These are phyloP conservation scores for Acleris holmiana DNA, from an alignment of 2,888 invertebrate genomes.

Conservation along the genomic window DNA sequence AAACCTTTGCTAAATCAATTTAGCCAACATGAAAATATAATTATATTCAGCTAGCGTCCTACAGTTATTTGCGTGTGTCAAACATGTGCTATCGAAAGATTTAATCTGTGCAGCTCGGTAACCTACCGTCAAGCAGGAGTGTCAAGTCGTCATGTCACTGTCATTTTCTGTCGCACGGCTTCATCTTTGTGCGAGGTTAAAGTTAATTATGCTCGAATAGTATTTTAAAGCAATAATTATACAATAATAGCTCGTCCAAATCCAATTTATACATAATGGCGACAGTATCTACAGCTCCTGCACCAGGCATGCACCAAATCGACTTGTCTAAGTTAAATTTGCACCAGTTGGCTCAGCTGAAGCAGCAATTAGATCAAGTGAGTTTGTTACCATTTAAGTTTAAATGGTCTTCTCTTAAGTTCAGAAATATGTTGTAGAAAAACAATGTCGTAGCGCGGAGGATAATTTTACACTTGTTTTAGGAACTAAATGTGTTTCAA, in stretches of 20 bases:
- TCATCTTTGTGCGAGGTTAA: slow-evolving; percentile 34
- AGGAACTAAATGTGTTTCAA: slow-evolving; percentile 95
- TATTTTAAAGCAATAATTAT: slow-evolving; percentile 14
- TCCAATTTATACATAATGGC: slow-evolving; percentile 76
- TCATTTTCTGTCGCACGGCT: slow-evolving; percentile 25
- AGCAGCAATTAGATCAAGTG: slow-evolving; percentile 94
- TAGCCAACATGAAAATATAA: too few species aligned
- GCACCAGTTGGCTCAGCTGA: slow-evolving; percentile 92
- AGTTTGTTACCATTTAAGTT: slow-evolving; percentile 34
- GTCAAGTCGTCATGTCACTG: neutral
- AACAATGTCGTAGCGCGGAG: neutral
- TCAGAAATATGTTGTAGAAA: neutral
- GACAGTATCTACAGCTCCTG: slow-evolving; percentile 85
- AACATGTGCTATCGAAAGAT: neutral
- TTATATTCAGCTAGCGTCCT: too few species aligned
- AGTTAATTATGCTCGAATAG: slow-evolving; percentile 8
- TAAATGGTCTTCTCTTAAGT: slow-evolving; percentile 5
- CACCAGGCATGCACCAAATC: slow-evolving; percentile 89
- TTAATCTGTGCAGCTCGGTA: neutral
- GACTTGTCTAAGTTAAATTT: slow-evolving; percentile 92
- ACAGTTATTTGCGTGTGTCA: slow-evolving; percentile 7
- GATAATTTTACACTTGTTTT: slow-evolving; percentile 44
- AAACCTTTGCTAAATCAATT: too few species aligned
- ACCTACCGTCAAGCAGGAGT: neutral
- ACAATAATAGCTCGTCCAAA: slow-evolving; percentile 1